These are phyloP conservation scores for Pan troglodytes DNA, from an alignment of 2,113 vertebrate species.

Conservation along the genomic window DNA sequence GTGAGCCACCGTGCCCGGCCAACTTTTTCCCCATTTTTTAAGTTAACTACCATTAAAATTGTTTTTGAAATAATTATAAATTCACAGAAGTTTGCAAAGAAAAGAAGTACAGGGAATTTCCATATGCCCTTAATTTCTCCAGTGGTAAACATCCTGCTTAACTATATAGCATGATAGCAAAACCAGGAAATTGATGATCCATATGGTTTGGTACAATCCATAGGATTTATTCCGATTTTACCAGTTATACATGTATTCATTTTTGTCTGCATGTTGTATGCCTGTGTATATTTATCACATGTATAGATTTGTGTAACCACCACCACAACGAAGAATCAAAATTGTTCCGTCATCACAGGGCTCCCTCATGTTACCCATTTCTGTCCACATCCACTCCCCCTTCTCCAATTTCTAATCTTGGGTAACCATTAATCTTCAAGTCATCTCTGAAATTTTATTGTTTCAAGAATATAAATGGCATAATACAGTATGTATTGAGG, in stretches of 20 bases:
- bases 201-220: background rate
- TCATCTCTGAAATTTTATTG: background rate
- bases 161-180: background rate
- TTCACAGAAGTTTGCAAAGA: background rate
- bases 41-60: background rate
- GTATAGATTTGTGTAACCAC: background rate
- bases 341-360: background rate
- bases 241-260: background rate
- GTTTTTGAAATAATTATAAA: conserved; percentile 7
- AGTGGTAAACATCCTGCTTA: background rate
- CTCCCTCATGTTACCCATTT: background rate
- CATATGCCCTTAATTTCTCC: background rate
- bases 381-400: background rate
- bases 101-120: background rate
- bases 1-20: no score
- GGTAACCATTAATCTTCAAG: background rate
- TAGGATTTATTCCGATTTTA: background rate
- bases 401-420: background rate
- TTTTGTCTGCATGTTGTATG: background rate
- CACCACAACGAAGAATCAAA: background rate
- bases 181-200: background rate
- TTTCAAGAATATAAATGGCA: conserved; percentile 43
- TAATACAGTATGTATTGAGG: background rate
- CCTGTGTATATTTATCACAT: background rate
- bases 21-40: background rate